These are phyloP conservation scores for Chalcosyrphus nemorum DNA, from an alignment of 2,888 invertebrate genomes.

Conservation along the genomic window DNA sequence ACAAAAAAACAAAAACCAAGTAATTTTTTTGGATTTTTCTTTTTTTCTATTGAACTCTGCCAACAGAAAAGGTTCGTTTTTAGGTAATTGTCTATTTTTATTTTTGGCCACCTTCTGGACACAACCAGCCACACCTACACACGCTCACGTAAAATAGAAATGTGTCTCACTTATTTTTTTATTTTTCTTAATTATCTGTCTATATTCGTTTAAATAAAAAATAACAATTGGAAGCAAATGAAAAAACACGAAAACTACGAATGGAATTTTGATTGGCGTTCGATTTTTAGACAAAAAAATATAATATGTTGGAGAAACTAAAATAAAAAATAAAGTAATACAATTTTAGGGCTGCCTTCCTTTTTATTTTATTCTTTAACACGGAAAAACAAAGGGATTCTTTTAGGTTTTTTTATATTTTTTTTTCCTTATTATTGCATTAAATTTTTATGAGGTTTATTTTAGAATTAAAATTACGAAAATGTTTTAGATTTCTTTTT, in stretches of 20 bases:
- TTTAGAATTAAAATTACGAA: conserved; percentile 44
- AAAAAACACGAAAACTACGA: conserved; percentile 8
- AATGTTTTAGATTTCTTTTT: conserved; percentile 50
- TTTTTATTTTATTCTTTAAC: conserved; percentile 25
- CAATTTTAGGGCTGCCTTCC: conserved; percentile 9
- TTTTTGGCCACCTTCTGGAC: conserved; percentile 28
- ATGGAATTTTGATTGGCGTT: conserved; percentile 44
- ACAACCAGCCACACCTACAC: conserved; percentile 55
- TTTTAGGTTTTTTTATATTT: not conserved
- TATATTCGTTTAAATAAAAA: conserved; percentile 11
- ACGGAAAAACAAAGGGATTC: not conserved
- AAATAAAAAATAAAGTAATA: not conserved
- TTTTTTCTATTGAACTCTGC: conserved; percentile 38
- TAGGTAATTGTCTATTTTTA: conserved; percentile 6
- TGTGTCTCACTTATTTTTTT: conserved; percentile 25
- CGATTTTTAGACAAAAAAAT: not conserved
- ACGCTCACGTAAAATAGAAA: conserved; percentile 33
- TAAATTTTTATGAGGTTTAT: conserved; percentile 60
- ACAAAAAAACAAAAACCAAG: conserved; percentile 24
- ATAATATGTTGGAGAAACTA: conserved; percentile 33
- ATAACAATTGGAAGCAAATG: conserved; percentile 6
- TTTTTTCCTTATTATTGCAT: conserved; percentile 55
- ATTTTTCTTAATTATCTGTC: conserved; percentile 1
- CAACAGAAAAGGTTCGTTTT: conserved; percentile 30
- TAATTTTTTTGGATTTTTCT: conserved; percentile 23